These are phyloP conservation scores for Chydorus sphaericus DNA, from an alignment of 2,888 invertebrate species.

Conservation along the genomic window DNA sequence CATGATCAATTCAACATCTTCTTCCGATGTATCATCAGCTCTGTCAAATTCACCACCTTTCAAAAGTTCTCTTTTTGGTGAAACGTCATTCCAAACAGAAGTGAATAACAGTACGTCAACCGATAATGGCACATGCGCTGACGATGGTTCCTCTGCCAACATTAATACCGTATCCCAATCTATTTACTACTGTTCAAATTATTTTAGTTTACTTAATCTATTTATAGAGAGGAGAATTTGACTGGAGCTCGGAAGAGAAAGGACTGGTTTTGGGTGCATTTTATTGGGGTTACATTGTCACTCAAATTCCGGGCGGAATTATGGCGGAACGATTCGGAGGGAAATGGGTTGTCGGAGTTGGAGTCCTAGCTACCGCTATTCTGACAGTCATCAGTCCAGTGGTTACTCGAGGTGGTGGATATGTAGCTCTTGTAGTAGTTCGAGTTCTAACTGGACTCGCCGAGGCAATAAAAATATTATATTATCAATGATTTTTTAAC, in stretches of 20 bases:
- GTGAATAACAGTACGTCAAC: too few species aligned
- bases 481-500: neutral
- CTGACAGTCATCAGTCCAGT: conserved; percentile 70
- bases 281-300: conserved; percentile 28
- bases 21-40: too few species aligned
- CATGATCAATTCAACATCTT: too few species aligned
- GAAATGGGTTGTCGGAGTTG: conserved; percentile 69
- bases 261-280: conserved; percentile 27
- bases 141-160: too few species aligned
- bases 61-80: too few species aligned
- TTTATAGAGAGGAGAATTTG: conserved; percentile 19
- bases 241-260: conserved; percentile 25
- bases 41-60: too few species aligned
- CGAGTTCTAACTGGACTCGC: conserved; percentile 68
- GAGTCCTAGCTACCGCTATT: conserved; percentile 62
- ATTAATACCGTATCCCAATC: too few species aligned
- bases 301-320: conserved; percentile 29
- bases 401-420: conserved; percentile 48
- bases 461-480: conserved; percentile 41
- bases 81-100: too few species aligned
- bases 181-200: too few species aligned
- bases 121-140: too few species aligned
- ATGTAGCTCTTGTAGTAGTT: conserved; percentile 55
- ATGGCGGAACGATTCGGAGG: conserved; percentile 75
- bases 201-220: too few species aligned